phyloP scores from a whole-genome alignment of 2,113 vertebrate genomes.

The Campylomormyrus tamandua region DNA sequence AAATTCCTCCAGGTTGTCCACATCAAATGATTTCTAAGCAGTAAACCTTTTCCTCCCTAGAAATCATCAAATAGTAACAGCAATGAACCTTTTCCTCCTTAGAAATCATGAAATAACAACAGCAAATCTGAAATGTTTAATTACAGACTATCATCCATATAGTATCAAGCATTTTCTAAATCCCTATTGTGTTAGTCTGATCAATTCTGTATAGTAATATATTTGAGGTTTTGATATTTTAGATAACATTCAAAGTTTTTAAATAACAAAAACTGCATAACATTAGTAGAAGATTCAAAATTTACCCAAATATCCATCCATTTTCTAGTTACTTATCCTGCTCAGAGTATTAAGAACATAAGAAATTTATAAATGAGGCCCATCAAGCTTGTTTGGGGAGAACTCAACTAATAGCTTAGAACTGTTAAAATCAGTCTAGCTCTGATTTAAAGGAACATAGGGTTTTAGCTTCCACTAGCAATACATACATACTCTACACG shows the following conservation, averaged over 20 bases:
- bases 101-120: not conserved
- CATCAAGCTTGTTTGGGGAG: too few species aligned
- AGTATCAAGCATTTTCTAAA: not conserved
- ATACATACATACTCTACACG: too few species aligned
- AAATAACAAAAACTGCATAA: not conserved
- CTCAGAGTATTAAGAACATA: not conserved
- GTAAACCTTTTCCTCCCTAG: not conserved
- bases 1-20: not conserved
- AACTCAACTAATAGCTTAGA: too few species aligned
- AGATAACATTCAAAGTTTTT: not conserved
- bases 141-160: not conserved
- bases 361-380: too few species aligned
- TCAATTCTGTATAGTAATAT: not conserved
- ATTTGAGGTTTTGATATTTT: not conserved
- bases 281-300: not conserved
- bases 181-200: not conserved
- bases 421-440: too few species aligned
- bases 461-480: too few species aligned
- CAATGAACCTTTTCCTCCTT: not conserved
- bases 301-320: not conserved
- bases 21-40: not conserved
- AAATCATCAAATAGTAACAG: not conserved
- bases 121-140: not conserved
- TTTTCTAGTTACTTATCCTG: not conserved
- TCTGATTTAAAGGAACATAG: too few species aligned